Percentiles rank a stretch among this genome's conserved stretches.
phyloP scores from a whole-genome alignment of 2,888 invertebrate species.

The Deroplatys truncata region DNA sequence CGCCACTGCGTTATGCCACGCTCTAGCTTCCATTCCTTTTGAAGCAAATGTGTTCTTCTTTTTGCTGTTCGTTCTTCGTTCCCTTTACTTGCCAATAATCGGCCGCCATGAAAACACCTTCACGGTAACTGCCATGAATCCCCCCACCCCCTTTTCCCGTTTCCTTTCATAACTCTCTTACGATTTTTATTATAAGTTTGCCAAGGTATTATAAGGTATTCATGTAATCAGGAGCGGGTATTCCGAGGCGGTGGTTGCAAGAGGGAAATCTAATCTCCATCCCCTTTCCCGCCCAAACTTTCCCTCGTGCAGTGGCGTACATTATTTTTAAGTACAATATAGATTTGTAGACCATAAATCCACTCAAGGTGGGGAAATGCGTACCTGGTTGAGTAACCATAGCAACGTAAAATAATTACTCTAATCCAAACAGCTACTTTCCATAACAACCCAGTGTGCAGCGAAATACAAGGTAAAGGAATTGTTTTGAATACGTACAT shows the following conservation, averaged over 20 bases:
- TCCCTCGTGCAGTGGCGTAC: neutral
- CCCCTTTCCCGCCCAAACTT: neutral
- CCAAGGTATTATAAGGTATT: constrained; percentile 24
- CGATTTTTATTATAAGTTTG: constrained; percentile 17
- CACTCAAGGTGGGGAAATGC: neutral
- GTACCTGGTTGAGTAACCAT: neutral
- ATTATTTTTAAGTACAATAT: neutral
- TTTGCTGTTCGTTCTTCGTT: neutral
- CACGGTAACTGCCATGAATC: neutral
- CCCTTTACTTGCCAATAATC: neutral
- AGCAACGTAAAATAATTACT: too few species aligned
- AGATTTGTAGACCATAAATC: neutral
- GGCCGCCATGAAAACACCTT: neutral
- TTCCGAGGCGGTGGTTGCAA: constrained; percentile 12
- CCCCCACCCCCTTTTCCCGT: neutral
- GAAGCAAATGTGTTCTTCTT: neutral
- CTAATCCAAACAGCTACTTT: too few species aligned
- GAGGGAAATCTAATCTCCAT: constrained; percentile 10
- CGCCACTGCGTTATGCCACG: neutral
- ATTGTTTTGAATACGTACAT: too few species aligned
- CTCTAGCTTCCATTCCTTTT: neutral
- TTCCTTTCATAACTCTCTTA: constrained; percentile 6
- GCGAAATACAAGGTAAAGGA: too few species aligned
- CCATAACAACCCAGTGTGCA: neutral
- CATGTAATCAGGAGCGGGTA: constrained; percentile 26